Base-by-base conservation (phyloP, 2,797 vertebrate genomes). In the Macroramphosus scolopax region DNA sequence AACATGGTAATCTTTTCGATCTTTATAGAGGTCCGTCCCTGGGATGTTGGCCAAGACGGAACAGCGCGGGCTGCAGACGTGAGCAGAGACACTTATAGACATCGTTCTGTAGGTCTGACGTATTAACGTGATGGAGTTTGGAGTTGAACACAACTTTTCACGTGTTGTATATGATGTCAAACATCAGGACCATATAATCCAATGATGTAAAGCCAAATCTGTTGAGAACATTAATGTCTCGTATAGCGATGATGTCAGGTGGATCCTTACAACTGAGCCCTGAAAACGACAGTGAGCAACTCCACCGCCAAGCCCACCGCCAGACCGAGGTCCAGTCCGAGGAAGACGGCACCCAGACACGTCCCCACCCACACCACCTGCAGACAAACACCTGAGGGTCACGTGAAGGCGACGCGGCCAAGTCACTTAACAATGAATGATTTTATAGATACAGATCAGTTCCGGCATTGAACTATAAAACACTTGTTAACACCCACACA, bases 1-100 rank as follows among this genome's bases (percentile, higher is more conserved):
- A 88, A 92, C 89, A 86, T 0, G 35, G 51, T 94, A 96, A 77
- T 95, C 92, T 77, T 97, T 97, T 50, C 72, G 89, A 70, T 96
- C 93, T 73, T 87, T 93, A 85, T 98, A 98, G 86, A 98, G 88
- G 67, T 98, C 88, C 1, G 90, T 96, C 40, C 92, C 92, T 17
- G 86, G 81, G 70, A 98, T 76, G 18, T 94, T 97, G 18, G 91
- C 95, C 83, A 98, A 61, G 30, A 91, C 60, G 7, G 86, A 87
- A 59, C 92, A 98, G 51, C 91, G 92, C 12, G 95, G 94, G 36
- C 95, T 98, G 70, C 5, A 80, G 28, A 38, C 7, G 68, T 18
- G 68, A 6, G 3, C 12, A 40, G 20, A 12, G 17, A 12, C 6
- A 37, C 10, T 8, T 17, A 8, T 17, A 3, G 5, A 5, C 14